These are phyloP conservation scores for Octopus sinensis DNA, from an alignment of 1,140 invertebrate genomes.

Conservation along the genomic window DNA sequence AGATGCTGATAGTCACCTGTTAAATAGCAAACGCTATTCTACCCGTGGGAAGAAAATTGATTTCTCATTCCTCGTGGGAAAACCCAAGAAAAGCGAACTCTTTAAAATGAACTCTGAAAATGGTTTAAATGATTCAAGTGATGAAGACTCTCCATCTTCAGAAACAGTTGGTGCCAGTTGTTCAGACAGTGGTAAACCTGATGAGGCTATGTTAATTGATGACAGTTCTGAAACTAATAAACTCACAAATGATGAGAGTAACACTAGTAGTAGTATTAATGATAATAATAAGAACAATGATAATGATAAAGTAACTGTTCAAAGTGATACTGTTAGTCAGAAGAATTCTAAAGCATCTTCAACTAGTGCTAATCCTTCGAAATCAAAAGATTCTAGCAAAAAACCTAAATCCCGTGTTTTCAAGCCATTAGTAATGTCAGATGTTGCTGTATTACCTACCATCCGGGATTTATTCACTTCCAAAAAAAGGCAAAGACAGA, in stretches of 20 bases:
- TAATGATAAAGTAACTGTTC: too few species aligned
- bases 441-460: neutral
- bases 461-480: neutral
- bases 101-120: neutral
- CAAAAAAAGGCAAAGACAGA: neutral
- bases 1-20: neutral
- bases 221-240: too few species aligned
- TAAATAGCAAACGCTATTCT: neutral
- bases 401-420: neutral
- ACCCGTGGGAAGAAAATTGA: constrained; percentile 3
- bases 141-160: too few species aligned
- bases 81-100: neutral
- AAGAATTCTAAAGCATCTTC: too few species aligned
- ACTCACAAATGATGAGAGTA: too few species aligned
- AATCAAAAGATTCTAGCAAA: neutral
- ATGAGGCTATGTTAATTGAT: too few species aligned
- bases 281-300: too few species aligned
- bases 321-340: too few species aligned
- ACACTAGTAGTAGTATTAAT: too few species aligned
- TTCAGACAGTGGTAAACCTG: too few species aligned
- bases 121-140: neutral
- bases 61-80: neutral
- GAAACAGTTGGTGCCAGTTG: too few species aligned
- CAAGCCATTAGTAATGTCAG: neutral
- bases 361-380: neutral